Percentiles rank a stretch among this genome's conserved stretches.
Evolutionary conservation across 2,113 vertebrate species (phyloP).

Genomic region (Candoia aspera): DNA sequence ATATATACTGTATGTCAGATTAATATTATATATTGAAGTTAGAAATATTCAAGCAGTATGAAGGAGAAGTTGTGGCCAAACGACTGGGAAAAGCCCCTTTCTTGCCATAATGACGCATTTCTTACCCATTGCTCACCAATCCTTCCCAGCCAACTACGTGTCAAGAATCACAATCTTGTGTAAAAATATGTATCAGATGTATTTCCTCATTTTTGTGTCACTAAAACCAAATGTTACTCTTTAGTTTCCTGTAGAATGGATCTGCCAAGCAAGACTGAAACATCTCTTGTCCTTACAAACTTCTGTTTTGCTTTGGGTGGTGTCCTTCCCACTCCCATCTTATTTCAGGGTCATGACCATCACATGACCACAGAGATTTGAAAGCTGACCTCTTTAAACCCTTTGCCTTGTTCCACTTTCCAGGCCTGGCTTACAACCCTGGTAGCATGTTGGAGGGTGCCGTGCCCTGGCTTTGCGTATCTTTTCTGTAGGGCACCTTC

Average conservation of each 20-base stretch:
- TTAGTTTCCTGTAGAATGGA: neutral
- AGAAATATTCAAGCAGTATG: neutral
- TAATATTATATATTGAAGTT: neutral
- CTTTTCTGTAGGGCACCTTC: neutral
- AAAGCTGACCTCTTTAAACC: neutral
- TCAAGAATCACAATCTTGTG: neutral
- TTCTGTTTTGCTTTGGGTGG: neutral
- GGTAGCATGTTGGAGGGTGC: neutral
- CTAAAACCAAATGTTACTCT: constrained; percentile 9
- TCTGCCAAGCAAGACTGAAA: neutral
- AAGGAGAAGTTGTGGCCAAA: neutral
- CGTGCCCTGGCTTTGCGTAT: neutral
- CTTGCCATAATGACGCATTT: neutral
- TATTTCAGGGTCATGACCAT: neutral
- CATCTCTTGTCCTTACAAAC: neutral
- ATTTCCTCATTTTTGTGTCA: constrained; percentile 23
- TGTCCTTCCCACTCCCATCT: neutral
- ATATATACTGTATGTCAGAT: neutral
- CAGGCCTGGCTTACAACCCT: neutral
- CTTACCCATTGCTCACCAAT: neutral
- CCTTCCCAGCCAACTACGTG: neutral
- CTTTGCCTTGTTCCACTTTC: neutral
- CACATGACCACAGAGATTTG: neutral
- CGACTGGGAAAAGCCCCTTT: neutral
- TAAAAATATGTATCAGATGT: neutral